These are phyloP conservation scores for Glaucomys volans DNA, from an alignment of 2,113 vertebrate species.

Conservation along the genomic window DNA sequence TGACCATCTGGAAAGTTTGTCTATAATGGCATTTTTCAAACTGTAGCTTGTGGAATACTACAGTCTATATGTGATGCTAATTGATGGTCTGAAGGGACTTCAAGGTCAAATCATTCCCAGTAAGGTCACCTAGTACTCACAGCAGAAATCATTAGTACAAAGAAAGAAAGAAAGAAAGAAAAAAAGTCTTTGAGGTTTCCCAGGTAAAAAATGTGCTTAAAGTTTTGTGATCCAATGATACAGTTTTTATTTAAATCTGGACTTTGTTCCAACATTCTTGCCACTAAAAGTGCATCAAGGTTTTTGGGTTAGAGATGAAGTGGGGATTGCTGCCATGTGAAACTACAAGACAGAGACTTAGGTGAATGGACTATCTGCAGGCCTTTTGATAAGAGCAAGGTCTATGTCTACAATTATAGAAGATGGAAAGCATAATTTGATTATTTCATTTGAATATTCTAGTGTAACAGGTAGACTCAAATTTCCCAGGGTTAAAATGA, in stretches of 20 bases:
- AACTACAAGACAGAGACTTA: neutral
- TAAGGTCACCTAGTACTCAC: neutral
- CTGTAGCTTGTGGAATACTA: neutral
- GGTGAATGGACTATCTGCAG: neutral
- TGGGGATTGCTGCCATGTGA: neutral
- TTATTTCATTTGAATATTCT: neutral
- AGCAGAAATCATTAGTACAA: neutral
- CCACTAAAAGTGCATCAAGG: neutral
- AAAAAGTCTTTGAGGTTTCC: neutral
- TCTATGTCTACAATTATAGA: neutral
- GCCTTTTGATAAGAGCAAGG: neutral
- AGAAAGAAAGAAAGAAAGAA: neutral
- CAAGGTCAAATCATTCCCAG: conserved; percentile 41
- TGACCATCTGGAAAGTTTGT: neutral
- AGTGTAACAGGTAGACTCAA: neutral
- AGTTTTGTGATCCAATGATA: neutral
- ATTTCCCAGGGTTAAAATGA: neutral
- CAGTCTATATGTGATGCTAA: neutral
- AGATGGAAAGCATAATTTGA: neutral
- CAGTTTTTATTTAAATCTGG: neutral
- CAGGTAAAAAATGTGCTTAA: neutral
- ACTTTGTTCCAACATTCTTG: neutral
- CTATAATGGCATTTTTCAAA: neutral
- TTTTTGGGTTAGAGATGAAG: neutral
- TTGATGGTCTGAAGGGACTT: conserved; percentile 1